These are phyloP conservation scores for Argynnis bischoffii DNA, from an alignment of 2,888 invertebrate genomes.

Conservation along the genomic window DNA sequence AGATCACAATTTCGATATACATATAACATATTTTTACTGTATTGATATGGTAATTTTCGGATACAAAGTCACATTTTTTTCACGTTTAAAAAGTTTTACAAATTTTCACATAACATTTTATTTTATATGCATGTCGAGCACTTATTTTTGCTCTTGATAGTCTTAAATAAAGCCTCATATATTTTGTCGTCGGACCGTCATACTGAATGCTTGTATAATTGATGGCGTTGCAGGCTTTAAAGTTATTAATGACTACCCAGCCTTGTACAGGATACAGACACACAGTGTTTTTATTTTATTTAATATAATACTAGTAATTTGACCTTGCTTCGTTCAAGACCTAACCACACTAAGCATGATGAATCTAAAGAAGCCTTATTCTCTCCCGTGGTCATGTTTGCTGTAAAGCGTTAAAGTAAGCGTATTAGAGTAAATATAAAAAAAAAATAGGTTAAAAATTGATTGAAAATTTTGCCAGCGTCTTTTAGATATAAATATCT, in stretches of 20 bases:
- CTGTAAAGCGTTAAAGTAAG: too few species aligned
- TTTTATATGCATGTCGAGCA: not conserved
- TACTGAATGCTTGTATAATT: not conserved
- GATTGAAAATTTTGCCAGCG: too few species aligned
- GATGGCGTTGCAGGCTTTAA: not conserved
- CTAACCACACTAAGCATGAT: too few species aligned
- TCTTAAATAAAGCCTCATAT: conserved; percentile 1
- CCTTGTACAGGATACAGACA: too few species aligned
- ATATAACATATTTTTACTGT: not conserved
- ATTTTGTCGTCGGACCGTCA: not conserved
- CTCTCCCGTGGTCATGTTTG: too few species aligned
- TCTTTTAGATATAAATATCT: too few species aligned
- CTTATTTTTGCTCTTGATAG: not conserved
- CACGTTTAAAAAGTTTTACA: not conserved
- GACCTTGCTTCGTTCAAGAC: too few species aligned
- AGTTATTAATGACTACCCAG: conserved; percentile 5
- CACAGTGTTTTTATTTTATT: too few species aligned
- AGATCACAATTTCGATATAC: conserved; percentile 5
- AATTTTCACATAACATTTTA: not conserved
- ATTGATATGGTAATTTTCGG: not conserved
- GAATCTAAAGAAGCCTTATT: too few species aligned
- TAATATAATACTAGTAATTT: too few species aligned
- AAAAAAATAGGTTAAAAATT: too few species aligned
- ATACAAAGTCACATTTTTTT: not conserved
- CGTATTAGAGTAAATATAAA: too few species aligned